Evolutionary conservation across 1,140 invertebrate species (phyloP).

Genomic region (Cherax destructor): DNA sequence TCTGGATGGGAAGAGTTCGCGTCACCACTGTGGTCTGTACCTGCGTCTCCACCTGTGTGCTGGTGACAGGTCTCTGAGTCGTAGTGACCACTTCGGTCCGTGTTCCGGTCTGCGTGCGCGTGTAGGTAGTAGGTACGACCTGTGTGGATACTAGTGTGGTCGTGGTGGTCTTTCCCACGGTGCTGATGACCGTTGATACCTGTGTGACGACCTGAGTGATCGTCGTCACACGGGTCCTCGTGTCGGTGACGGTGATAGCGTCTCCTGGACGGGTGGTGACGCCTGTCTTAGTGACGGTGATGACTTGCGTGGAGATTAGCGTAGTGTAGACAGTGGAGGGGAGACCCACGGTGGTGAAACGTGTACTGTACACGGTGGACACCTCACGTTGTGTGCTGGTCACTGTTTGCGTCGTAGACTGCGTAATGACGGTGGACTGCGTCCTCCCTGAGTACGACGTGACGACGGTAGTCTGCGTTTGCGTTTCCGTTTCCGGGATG

Average conservation of each 20-base stretch:
- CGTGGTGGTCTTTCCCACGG: slow-evolving; percentile 38
- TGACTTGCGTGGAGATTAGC: not conserved
- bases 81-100: slow-evolving; percentile 20
- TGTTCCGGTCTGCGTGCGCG: slow-evolving; percentile 9
- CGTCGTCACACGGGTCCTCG: slow-evolving; percentile 20
- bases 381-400: slow-evolving; percentile 16
- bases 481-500: not conserved
- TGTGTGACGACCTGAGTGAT: slow-evolving; percentile 12
- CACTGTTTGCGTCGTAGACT: not conserved
- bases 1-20: slow-evolving; percentile 10
- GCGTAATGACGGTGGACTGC: not conserved
- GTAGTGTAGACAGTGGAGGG: slow-evolving; percentile 30
- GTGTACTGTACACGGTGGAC: slow-evolving; percentile 13
- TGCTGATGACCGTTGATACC: slow-evolving; percentile 18
- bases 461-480: not conserved
- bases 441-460: slow-evolving; percentile 19
- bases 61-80: slow-evolving; percentile 23
- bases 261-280: slow-evolving; percentile 6
- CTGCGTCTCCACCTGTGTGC: slow-evolving; percentile 24
- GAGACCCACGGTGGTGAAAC: not conserved
- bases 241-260: not conserved
- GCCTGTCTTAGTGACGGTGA: slow-evolving; percentile 25
- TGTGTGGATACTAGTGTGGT: slow-evolving; percentile 5
- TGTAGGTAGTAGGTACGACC: slow-evolving; percentile 51
- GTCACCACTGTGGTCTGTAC: slow-evolving; percentile 15